Evolutionary conservation across 2,888 invertebrate species (phyloP), one percentile per base, ranked within the genome.

Genomic region (Gymnocheta viridis): DNA sequence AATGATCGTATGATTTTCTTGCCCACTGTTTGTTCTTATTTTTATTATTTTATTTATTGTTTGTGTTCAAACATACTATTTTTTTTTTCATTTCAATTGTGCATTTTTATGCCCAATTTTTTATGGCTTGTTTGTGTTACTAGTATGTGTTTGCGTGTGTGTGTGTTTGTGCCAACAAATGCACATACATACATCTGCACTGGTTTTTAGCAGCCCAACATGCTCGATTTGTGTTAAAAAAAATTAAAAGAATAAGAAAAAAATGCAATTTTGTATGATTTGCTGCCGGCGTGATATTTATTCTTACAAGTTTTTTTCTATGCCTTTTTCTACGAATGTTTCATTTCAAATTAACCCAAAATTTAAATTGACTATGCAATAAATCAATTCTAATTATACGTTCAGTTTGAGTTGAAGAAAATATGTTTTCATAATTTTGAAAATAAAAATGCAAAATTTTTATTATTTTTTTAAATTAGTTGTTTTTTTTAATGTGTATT

Each of bases 331-430:
- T 22, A 38, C 35, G 47, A 62, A 38, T 44, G 62, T 74, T 82
- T 74, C 56, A 69, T 72, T 86, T 78, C 82, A 86, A 86, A 87
- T 87, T 87, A 87, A 87, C 81, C 86, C 83, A 86, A 86, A 86
- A 82, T 66, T 73, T 82, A 85, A 83, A 78, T 85, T 82, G 77
- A 84, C 82, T 80, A 86, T 67, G 73, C 73, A 85, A 89, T 89
- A 87, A 89, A 89, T 89, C 86, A 87, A 87, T 80, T 87, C 86
- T 85, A 89, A 89, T 88, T 88, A 85, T 78, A 83, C 85, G 70
- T 77, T 49, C 17, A 77, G 79, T 86, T 82, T 82, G 19, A 56
- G 35, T 44, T 62, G 4, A 56, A 29, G 38, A 60, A 51, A 49
- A 47, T 41, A 41, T 27, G 49, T 32, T 49, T 49, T 49, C 5